Conservation (phyloP, 2,888 invertebrate genomes). For the Nesidiocoris tenuis region DNA sequence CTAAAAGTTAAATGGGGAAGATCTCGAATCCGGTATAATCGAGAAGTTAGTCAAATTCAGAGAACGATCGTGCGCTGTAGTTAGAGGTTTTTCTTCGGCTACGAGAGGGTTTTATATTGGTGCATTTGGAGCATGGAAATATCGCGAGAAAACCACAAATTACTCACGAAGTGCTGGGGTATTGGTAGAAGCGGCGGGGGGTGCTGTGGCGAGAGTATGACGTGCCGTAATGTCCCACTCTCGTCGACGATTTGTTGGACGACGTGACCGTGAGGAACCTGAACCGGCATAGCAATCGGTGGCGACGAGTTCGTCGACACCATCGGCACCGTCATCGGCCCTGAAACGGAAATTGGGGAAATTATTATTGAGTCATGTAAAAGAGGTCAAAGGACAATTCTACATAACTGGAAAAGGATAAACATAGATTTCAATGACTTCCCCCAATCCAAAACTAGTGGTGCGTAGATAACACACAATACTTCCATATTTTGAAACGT, state of each 20-base stretch:
- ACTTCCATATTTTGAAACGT: no score
- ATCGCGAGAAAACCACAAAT: no score
- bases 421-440: background rate
- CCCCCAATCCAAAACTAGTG: no score
- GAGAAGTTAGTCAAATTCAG: no score
- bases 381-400: background rate
- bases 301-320: slow-evolving; percentile 76
- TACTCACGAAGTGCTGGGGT: slow-evolving; percentile 54
- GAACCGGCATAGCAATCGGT: slow-evolving; percentile 82
- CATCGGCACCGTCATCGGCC: slow-evolving; percentile 83
- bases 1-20: no score
- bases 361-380: background rate
- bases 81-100: no score
- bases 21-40: no score
- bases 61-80: no score
- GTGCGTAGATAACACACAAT: no score
- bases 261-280: slow-evolving; percentile 87
- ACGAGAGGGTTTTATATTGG: no score
- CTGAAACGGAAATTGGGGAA: slow-evolving; percentile 56
- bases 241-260: slow-evolving; percentile 92
- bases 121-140: no score
- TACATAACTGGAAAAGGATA: background rate
- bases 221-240: slow-evolving; percentile 81
- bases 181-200: slow-evolving; percentile 61
- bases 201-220: slow-evolving; percentile 79